Base-by-base conservation (phyloP, 2,797 vertebrate species). In the Lagorchestes hirsutus region DNA sequence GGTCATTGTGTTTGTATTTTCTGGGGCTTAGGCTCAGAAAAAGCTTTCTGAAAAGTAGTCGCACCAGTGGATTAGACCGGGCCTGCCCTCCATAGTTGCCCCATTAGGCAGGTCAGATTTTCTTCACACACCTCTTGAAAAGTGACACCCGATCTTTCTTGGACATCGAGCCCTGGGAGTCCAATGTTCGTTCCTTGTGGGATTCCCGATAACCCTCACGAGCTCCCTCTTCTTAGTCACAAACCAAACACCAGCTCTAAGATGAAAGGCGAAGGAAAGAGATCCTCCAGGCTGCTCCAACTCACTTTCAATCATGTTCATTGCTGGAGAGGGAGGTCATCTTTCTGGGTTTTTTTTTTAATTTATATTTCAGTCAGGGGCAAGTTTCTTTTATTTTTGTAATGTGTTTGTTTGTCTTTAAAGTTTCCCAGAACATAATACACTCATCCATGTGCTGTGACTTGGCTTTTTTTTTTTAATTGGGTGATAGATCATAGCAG, bases 11-110 rank as follows among this genome's bases (percentile, higher is more conserved):
- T 96, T 93, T 92, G 90, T 93, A 95, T 97, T 98, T 97, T 97
- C 96, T 96, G 97, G 97, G 97, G 93, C 92, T 98, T 98, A 98
- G 93, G 27, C 94, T 90, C 95, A 91, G 98, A 95, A 97, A 98
- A 98, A 97, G 91, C 97, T 94, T 92, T 97, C 67, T 92, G 96
- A 98, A 96, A 98, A 97, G 93, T 62, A 97, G 94, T 96, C 96
- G 95, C 0, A 0, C 92, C 91, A 97, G 94, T 96, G 91, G 96
- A 98, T 98, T 97, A 98, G 97, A 97, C 94, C 67, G 31, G 29
- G 40, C 97, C 91, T 28, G 27, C n/a, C 97, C 94, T 97, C 95
- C 62, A 57, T 67, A 95, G 94, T 74, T 95, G 94, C 31, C 96
- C 90, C 94, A 91, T 46, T 93, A 95, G 90, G 67, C 97, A 56